Percentiles rank a stretch among this genome's conserved stretches.
Evolutionary conservation across 2,888 invertebrate genomes (phyloP).

Genomic region (Drosophila subsilvestris): DNA sequence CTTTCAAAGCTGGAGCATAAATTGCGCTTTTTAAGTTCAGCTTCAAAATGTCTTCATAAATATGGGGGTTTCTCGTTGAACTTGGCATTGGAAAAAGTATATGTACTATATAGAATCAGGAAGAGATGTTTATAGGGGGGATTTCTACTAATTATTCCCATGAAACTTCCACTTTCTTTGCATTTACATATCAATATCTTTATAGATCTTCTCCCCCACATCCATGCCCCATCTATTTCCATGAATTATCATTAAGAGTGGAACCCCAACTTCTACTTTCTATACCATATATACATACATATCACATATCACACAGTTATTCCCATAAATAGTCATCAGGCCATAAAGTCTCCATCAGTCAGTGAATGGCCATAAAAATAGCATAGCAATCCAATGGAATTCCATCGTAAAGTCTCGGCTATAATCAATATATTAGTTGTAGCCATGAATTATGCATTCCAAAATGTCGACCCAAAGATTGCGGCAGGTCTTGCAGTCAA

Average conservation of each 20-base stretch:
- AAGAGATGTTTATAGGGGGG: not conserved
- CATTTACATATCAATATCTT: not conserved
- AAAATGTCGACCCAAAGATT: conserved; percentile 47
- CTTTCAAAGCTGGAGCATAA: conserved; percentile 46
- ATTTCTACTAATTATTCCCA: not conserved
- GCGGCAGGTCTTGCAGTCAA: conserved; percentile 27
- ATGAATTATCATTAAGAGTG: conserved; percentile 5
- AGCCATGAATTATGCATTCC: conserved; percentile 53
- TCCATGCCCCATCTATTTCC: not conserved
- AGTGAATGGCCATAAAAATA: conserved; percentile 36
- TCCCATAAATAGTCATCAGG: conserved; percentile 36
- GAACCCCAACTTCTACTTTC: conserved; percentile 27
- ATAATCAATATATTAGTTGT: conserved; percentile 46
- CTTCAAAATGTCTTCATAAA: conserved; percentile 66
- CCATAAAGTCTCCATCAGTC: conserved; percentile 5
- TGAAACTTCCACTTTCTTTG: not conserved
- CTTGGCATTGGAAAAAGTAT: conserved; percentile 14
- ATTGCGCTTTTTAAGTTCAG: conserved; percentile 57
- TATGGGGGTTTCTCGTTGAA: conserved; percentile 5
- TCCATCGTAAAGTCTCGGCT: conserved; percentile 39
- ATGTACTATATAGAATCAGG: conserved; percentile 2
- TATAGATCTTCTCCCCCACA: not conserved
- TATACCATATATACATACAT: conserved; percentile 12
- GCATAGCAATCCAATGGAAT: conserved; percentile 32
- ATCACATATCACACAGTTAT: conserved; percentile 8